Percentiles rank a stretch among this genome's conserved stretches.
These are phyloP conservation scores for Alviniconcha strummeri DNA, from an alignment of 2,888 invertebrate genomes.

Conservation along the genomic window DNA sequence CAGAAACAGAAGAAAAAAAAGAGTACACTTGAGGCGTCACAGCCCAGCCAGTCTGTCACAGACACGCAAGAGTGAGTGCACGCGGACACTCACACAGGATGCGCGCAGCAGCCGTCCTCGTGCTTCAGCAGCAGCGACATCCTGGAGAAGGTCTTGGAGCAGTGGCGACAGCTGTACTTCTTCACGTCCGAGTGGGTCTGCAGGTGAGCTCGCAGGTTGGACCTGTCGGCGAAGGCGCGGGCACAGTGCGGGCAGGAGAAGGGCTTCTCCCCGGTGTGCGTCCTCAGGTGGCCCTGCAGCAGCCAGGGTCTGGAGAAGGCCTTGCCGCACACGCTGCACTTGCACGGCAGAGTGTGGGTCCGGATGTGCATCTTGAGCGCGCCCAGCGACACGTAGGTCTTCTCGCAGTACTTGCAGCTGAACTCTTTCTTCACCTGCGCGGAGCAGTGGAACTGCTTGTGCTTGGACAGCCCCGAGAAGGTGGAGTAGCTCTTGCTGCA, in stretches of 20 bases:
- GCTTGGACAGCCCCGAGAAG: conserved; percentile 93
- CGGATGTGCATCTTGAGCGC: conserved; percentile 99
- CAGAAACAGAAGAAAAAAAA: not conserved
- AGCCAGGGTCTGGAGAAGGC: conserved; percentile 98
- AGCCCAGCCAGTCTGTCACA: too few relatives aligned
- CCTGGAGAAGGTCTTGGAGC: conserved; percentile 97
- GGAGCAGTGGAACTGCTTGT: conserved; percentile 95
- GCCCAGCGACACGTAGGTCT: conserved; percentile 94
- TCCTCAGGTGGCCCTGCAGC: conserved; percentile 96
- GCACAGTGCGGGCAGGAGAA: conserved; percentile 96
- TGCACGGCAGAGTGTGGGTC: conserved; percentile 97
- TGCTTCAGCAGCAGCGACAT: conserved; percentile 97
- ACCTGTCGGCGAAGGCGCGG: conserved; percentile 96
- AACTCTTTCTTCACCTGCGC: conserved; percentile 88
- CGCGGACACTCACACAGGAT: conserved; percentile 16
- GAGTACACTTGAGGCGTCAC: not conserved
- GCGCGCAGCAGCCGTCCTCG: conserved; percentile 47
- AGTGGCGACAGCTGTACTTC: conserved; percentile 94
- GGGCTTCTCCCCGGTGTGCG: conserved; percentile 98
- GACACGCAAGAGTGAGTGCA: too few relatives aligned
- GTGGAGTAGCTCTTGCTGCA: conserved; percentile 96
- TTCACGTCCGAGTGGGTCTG: conserved; percentile 98
- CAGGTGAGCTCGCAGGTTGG: conserved; percentile 95
- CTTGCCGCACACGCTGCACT: conserved; percentile 96
- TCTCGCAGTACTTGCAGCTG: conserved; percentile 96